Evolutionary conservation across 2,888 invertebrate species (phyloP).

Genomic region (Iselma pallidipennis): DNA sequence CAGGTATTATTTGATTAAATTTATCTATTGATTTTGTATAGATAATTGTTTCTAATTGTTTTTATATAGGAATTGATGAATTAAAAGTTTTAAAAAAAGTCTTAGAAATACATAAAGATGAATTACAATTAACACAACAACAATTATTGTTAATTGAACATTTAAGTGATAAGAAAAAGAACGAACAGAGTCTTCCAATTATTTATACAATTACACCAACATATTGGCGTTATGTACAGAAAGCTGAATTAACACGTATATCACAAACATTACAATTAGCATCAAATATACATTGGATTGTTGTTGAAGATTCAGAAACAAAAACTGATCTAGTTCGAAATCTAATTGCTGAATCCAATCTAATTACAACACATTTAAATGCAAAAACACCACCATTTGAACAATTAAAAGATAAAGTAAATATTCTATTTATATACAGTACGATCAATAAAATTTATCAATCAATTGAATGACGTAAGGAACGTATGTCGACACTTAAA

Average conservation of each 20-base stretch:
- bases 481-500: no score
- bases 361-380: conserved; percentile 65
- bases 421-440: background rate
- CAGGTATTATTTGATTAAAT: conserved; percentile 29
- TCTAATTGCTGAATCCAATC: conserved; percentile 65
- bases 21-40: background rate
- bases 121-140: conserved; percentile 47
- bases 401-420: conserved; percentile 65
- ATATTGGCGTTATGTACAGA: conserved; percentile 84
- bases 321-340: conserved; percentile 75
- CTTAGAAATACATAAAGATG: conserved; percentile 47
- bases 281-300: conserved; percentile 90
- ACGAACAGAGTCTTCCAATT: conserved; percentile 57
- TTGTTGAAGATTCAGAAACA: conserved; percentile 81
- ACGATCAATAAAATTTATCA: background rate
- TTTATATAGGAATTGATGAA: conserved; percentile 44
- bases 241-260: conserved; percentile 90
- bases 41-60: background rate
- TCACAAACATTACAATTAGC: conserved; percentile 86
- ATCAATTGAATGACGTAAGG: no score
- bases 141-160: conserved; percentile 47
- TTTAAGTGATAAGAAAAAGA: conserved; percentile 37
- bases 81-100: conserved; percentile 44
- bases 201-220: conserved; percentile 95
- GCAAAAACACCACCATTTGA: conserved; percentile 71